A percentile compares a stretch with the other conserved stretches of the same genome.
These are phyloP conservation scores for Philonicus albiceps DNA, from an alignment of 2,888 invertebrate genomes.

Conservation along the genomic window DNA sequence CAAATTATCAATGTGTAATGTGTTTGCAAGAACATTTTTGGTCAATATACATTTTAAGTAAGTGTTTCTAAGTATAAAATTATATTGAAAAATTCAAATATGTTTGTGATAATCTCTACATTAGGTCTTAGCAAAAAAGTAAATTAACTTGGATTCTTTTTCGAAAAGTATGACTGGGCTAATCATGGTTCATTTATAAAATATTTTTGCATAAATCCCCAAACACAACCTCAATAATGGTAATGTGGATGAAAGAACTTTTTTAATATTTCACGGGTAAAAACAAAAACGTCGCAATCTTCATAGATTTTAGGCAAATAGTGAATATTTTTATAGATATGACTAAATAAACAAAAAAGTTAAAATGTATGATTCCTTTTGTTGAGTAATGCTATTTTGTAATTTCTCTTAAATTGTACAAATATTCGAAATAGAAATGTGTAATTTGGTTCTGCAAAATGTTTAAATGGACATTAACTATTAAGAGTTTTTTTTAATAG, in stretches of 20 bases:
- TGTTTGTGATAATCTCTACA: too few relatives aligned
- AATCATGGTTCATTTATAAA: not conserved
- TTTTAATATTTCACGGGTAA: not conserved
- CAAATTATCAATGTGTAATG: too few relatives aligned
- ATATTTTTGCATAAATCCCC: not conserved
- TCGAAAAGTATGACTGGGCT: not conserved
- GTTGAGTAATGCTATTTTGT: not conserved
- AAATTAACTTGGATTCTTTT: too few relatives aligned
- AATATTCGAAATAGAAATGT: not conserved
- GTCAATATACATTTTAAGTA: too few relatives aligned
- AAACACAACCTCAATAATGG: not conserved
- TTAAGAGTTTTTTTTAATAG: not conserved
- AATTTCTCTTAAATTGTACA: not conserved
- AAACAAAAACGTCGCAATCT: too few relatives aligned
- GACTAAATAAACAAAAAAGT: not conserved
- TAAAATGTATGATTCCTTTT: not conserved
- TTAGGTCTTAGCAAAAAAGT: too few relatives aligned
- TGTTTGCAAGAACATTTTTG: too few relatives aligned
- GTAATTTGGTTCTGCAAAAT: not conserved
- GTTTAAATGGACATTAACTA: not conserved
- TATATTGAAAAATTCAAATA: too few relatives aligned
- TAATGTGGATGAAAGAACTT: not conserved
- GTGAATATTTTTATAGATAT: too few relatives aligned
- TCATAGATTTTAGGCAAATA: too few relatives aligned
- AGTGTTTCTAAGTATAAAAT: too few relatives aligned